Percentiles rank a stretch among this genome's conserved stretches.
Evolutionary conservation across 2,888 invertebrate genomes (phyloP).

Genomic region (Acheta domesticus): DNA sequence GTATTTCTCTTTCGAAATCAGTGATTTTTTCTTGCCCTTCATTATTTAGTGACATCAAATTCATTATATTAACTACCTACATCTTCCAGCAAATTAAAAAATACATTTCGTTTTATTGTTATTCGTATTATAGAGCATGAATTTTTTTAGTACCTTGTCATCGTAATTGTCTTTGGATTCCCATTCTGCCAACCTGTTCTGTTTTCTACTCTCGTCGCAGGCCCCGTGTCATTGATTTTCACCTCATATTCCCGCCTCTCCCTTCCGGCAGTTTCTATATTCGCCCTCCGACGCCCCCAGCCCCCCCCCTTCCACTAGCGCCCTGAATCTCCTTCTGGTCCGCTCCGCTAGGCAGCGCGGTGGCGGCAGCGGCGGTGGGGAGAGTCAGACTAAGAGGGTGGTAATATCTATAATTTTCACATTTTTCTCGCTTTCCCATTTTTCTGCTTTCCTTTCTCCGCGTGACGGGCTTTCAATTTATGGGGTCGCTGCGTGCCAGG

Average conservation of each 20-base stretch:
- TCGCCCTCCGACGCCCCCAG: neutral
- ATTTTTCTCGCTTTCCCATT: constrained; percentile 28
- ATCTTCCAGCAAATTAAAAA: no score
- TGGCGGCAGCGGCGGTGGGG: neutral
- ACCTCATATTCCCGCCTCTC: neutral
- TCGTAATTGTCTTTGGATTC: no score
- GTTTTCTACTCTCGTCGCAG: neutral
- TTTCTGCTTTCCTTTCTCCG: constrained; percentile 20
- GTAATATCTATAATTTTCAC: constrained; percentile 29
- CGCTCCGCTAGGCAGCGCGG: neutral
- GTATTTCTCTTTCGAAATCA: no score
- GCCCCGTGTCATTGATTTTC: neutral
- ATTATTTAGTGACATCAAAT: no score
- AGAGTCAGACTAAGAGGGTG: constrained; percentile 20
- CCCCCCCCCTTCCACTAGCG: no score
- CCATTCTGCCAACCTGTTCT: neutral
- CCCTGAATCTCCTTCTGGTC: neutral
- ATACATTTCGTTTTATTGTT: no score
- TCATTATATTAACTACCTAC: no score
- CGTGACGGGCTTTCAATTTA: constrained; percentile 22
- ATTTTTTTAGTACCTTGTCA: no score
- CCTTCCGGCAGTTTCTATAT: neutral
- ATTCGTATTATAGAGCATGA: no score
- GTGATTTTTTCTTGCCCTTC: no score
- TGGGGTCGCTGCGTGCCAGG: constrained; percentile 18